phyloP scores from a whole-genome alignment of 2,888 invertebrate species.

The Peribatodes rhomboidaria region DNA sequence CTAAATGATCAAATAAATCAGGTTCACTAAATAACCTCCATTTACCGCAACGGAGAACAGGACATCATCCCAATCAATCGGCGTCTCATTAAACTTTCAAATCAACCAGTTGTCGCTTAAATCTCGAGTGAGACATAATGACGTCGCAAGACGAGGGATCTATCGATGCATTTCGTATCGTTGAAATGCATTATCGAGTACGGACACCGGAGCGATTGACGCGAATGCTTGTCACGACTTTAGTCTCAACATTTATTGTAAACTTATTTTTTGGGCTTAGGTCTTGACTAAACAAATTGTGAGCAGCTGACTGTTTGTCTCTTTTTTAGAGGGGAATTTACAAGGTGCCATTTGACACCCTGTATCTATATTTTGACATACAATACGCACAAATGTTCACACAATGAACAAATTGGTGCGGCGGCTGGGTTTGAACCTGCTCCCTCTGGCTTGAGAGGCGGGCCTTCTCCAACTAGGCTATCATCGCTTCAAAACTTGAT shows the following conservation, averaged over 20 bases:
- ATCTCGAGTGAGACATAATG: conserved; percentile 65
- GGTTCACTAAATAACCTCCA: conserved; percentile 1
- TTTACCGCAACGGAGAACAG: conserved; percentile 19
- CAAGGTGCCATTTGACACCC: too few species aligned
- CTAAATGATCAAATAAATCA: conserved; percentile 11
- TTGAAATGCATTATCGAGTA: conserved; percentile 86
- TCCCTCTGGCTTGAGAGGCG: too few species aligned
- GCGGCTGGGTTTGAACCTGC: too few species aligned
- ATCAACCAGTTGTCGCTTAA: conserved; percentile 69
- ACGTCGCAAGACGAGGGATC: conserved; percentile 62
- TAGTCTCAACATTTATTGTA: neutral
- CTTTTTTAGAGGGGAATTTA: too few species aligned
- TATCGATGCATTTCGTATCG: conserved; percentile 82
- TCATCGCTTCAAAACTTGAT: too few species aligned
- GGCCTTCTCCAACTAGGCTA: too few species aligned
- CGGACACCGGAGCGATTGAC: conserved; percentile 41
- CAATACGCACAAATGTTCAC: too few species aligned
- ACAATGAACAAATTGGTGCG: too few species aligned
- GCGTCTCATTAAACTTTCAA: conserved; percentile 56
- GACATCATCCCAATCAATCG: conserved; percentile 35
- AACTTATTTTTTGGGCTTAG: neutral
- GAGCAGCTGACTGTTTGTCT: too few species aligned
- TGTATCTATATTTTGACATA: too few species aligned
- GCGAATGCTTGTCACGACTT: neutral
- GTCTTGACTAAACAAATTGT: too few species aligned